A percentile compares a stretch with the other conserved stretches of the same genome.
Conservation (phyloP, 2,888 invertebrate species). For the Mayetiola destructor region DNA sequence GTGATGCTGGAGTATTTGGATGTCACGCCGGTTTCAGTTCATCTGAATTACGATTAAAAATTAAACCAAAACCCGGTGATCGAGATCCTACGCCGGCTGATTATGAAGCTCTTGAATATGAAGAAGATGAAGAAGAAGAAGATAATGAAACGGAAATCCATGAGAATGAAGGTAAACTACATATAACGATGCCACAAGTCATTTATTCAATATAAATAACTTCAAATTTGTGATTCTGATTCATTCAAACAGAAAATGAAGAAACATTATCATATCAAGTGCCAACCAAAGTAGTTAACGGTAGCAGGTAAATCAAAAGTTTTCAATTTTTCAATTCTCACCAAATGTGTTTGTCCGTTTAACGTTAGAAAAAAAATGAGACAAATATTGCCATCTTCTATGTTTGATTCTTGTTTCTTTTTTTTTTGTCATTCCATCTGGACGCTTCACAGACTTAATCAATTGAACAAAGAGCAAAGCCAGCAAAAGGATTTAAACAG, state of each 20-base stretch:
- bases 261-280: neutral
- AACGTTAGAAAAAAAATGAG: neutral
- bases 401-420: neutral
- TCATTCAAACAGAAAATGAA: neutral
- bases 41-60: slow-evolving; percentile 65
- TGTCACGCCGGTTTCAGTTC: slow-evolving; percentile 72
- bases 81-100: slow-evolving; percentile 68
- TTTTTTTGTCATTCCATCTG: too few species aligned
- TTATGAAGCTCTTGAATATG: slow-evolving; percentile 31
- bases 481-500: slow-evolving; percentile 27
- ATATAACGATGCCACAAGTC: neutral
- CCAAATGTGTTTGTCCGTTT: neutral
- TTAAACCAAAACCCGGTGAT: slow-evolving; percentile 65
- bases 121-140: slow-evolving; percentile 7
- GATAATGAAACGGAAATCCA: neutral
- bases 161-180: neutral
- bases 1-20: slow-evolving; percentile 73
- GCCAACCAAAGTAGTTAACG: slow-evolving; percentile 2
- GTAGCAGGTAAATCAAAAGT: neutral
- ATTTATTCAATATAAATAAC: neutral
- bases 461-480: slow-evolving; percentile 27
- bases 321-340: neutral
- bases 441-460: slow-evolving; percentile 26
- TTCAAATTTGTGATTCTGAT: neutral
- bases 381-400: neutral